These are phyloP conservation scores for Prochilodus magdalenae DNA, from an alignment of 2,113 vertebrate species.

Conservation along the genomic window DNA sequence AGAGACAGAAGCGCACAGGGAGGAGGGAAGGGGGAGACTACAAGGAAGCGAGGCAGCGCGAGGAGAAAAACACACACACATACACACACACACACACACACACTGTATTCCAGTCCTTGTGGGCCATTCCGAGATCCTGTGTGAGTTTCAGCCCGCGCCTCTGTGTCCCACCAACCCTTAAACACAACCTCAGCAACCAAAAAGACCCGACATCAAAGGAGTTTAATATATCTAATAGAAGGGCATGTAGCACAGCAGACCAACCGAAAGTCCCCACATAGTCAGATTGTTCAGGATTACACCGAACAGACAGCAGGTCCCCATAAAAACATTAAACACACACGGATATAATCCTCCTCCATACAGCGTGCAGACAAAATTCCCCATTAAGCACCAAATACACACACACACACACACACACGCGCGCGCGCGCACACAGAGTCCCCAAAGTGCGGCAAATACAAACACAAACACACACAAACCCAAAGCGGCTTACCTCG, in stretches of 20 bases:
- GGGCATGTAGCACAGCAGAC: too few relatives aligned
- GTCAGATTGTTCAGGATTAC: too few relatives aligned
- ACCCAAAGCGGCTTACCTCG: slow-evolving; percentile 79
- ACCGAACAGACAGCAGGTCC: too few relatives aligned
- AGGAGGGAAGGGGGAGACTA: background rate
- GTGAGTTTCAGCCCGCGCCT: background rate
- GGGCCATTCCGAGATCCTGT: background rate
- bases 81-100: background rate
- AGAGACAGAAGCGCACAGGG: slow-evolving; percentile 10
- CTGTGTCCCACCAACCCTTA: too few relatives aligned
- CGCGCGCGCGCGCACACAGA: background rate
- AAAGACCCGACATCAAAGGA: background rate
- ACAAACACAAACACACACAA: slow-evolving; percentile 5
- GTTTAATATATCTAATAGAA: too few relatives aligned
- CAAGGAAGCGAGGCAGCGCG: slow-evolving; percentile 18
- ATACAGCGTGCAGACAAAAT: too few relatives aligned
- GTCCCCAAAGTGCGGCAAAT: background rate
- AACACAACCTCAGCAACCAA: too few relatives aligned
- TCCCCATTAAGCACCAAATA: background rate
- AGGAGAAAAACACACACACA: background rate
- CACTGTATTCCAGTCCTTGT: background rate
- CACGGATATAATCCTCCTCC: too few relatives aligned
- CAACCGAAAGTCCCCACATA: too few relatives aligned
- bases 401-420: background rate
- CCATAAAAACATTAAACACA: too few relatives aligned